A percentile compares a stretch with the other conserved stretches of the same genome.
Evolutionary conservation across 2,888 invertebrate genomes (phyloP).

Genomic region (Lasioglossum villosulum): DNA sequence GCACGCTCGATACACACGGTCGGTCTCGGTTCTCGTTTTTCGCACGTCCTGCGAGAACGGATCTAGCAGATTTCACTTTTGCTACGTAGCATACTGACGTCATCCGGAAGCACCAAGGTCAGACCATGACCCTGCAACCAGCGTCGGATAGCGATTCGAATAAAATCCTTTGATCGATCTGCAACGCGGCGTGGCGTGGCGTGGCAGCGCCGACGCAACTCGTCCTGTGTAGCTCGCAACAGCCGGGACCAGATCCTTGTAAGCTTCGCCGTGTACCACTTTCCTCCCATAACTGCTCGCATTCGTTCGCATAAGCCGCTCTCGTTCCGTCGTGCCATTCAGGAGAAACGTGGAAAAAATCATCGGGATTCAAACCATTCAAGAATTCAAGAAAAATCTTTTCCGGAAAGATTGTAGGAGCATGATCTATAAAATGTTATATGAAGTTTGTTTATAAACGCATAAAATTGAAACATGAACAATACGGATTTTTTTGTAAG

Average conservation of each 20-base stretch:
- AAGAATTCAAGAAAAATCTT: not conserved
- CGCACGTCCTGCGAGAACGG: not conserved
- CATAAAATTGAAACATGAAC: too few relatives aligned
- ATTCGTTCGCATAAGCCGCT: not conserved
- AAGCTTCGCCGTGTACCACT: constrained; percentile 1
- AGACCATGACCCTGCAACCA: constrained; percentile 67
- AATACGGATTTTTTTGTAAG: too few relatives aligned
- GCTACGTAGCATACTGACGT: constrained; percentile 40
- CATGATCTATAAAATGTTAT: too few relatives aligned
- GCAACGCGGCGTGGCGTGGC: constrained; percentile 50
- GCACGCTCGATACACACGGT: not conserved
- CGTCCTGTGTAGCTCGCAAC: constrained; percentile 17
- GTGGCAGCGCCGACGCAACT: constrained; percentile 70
- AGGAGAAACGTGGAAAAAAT: not conserved
- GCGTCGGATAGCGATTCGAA: constrained; percentile 59
- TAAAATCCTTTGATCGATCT: constrained; percentile 71
- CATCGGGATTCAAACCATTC: not conserved
- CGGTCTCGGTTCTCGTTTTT: not conserved
- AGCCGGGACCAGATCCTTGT: constrained; percentile 8
- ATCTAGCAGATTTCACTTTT: constrained; percentile 13
- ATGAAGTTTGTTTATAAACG: too few relatives aligned
- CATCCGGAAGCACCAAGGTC: constrained; percentile 60
- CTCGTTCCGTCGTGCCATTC: not conserved
- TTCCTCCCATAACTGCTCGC: not conserved
- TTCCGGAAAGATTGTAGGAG: too few relatives aligned